Evolutionary conservation across 2,888 invertebrate genomes (phyloP).

Genomic region (Tricholauxania praeusta): DNA sequence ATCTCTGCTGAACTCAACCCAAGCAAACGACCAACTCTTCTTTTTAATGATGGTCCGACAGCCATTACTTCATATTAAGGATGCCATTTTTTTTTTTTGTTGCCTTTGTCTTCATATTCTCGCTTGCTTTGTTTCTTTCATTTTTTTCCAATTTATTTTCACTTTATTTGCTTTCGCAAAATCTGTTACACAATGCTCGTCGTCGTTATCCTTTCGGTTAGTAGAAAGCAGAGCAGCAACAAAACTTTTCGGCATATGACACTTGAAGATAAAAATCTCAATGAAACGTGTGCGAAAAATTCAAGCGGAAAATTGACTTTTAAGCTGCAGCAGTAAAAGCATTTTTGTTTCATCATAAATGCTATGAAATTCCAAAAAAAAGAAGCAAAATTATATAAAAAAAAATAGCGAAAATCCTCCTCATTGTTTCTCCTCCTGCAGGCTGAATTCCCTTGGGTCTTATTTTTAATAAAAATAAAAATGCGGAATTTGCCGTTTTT

Average conservation of each 20-base stretch:
- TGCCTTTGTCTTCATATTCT: not conserved
- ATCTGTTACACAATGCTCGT: too few species aligned
- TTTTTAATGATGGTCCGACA: not conserved
- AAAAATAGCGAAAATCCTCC: too few species aligned
- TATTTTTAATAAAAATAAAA: too few species aligned
- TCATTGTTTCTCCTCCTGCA: too few species aligned
- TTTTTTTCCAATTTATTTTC: not conserved
- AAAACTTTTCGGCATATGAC: not conserved
- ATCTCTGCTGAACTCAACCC: not conserved
- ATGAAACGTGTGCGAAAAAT: constrained; percentile 20
- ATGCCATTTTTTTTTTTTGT: not conserved
- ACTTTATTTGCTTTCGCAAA: too few species aligned
- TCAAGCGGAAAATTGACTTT: constrained; percentile 29
- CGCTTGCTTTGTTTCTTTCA: not conserved
- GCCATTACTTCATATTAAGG: constrained; percentile 12
- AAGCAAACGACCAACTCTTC: not conserved
- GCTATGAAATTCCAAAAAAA: too few species aligned
- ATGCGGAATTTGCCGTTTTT: too few species aligned
- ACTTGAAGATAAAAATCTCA: constrained; percentile 15
- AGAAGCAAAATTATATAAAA: too few species aligned
- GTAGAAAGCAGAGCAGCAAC: too few species aligned
- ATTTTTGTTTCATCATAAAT: too few species aligned
- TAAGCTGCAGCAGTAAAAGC: not conserved
- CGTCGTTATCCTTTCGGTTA: too few species aligned
- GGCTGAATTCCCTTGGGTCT: too few species aligned